Conservation (phyloP, 1,140 invertebrate species). For the Drosophila tropicalis region DNA sequence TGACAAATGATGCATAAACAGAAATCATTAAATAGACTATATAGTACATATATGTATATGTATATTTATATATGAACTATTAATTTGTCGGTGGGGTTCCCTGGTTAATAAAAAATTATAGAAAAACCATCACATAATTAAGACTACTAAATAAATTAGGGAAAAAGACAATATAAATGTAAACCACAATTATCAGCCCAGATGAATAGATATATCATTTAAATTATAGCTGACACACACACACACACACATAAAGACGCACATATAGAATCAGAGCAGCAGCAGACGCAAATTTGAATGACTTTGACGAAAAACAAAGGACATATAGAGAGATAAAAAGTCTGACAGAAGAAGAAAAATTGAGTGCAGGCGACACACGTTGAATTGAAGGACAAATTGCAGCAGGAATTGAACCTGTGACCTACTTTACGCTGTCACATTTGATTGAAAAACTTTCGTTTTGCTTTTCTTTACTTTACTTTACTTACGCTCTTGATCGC, state of each 20-base stretch:
- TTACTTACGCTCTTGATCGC: conserved; percentile 98
- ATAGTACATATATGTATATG: neutral
- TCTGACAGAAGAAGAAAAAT: neutral
- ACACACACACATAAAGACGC: conserved; percentile 32
- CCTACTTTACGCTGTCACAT: neutral
- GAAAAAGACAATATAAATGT: neutral
- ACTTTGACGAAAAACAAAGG: neutral
- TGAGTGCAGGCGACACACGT: neutral
- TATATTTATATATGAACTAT: neutral
- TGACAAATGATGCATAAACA: neutral
- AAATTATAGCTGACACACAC: conserved; percentile 4
- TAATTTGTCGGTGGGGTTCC: neutral
- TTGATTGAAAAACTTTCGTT: conserved; percentile 30
- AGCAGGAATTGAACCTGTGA: neutral
- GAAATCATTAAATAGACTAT: neutral
- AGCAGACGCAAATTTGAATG: conserved; percentile 26
- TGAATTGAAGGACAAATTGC: neutral
- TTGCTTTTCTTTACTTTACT: conserved; percentile 27
- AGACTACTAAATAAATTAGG: neutral
- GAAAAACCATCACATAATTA: neutral
- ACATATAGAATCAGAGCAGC: conserved; percentile 1
- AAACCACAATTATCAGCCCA: neutral
- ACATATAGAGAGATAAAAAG: conserved; percentile 28
- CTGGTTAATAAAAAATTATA: neutral
- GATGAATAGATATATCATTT: neutral